Percentiles rank a stretch among this genome's conserved stretches.
Evolutionary conservation across 2,888 invertebrate genomes (phyloP).

Genomic region (Eulithis prunata): DNA sequence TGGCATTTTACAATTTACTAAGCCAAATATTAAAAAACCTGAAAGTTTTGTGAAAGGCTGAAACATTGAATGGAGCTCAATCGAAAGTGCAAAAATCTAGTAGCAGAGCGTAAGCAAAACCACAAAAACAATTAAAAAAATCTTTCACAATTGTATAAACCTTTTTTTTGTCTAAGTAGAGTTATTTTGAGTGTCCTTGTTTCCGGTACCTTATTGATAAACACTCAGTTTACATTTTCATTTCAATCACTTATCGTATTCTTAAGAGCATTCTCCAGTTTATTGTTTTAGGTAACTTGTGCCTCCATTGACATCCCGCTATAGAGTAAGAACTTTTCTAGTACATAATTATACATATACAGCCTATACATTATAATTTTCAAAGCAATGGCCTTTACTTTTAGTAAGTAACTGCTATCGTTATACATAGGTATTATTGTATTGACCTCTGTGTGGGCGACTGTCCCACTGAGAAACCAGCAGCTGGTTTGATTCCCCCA

Average conservation of each 20-base stretch:
- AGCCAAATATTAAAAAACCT: too few relatives aligned
- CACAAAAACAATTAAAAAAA: too few relatives aligned
- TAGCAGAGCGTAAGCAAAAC: too few relatives aligned
- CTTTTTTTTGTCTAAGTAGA: too few relatives aligned
- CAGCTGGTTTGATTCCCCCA: background rate
- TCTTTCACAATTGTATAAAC: too few relatives aligned
- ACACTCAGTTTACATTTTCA: background rate
- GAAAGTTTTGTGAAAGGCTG: background rate
- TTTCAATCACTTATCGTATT: conserved; percentile 4
- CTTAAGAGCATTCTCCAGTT: conserved; percentile 1
- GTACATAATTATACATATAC: too few relatives aligned
- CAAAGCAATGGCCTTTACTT: background rate
- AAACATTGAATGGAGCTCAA: background rate
- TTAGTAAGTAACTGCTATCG: background rate
- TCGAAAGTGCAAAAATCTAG: background rate
- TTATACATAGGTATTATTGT: too few relatives aligned
- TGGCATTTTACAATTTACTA: background rate
- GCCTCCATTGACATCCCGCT: conserved; percentile 1
- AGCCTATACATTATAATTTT: background rate
- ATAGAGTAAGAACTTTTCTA: background rate
- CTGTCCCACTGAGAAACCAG: background rate
- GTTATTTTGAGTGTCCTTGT: too few relatives aligned
- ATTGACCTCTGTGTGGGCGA: background rate
- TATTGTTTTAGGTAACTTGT: conserved; percentile 4
- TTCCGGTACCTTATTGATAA: background rate